Percentiles rank a stretch among this genome's conserved stretches.
phyloP scores from a whole-genome alignment of 2,888 invertebrate genomes.

The Fragum sueziense region DNA sequence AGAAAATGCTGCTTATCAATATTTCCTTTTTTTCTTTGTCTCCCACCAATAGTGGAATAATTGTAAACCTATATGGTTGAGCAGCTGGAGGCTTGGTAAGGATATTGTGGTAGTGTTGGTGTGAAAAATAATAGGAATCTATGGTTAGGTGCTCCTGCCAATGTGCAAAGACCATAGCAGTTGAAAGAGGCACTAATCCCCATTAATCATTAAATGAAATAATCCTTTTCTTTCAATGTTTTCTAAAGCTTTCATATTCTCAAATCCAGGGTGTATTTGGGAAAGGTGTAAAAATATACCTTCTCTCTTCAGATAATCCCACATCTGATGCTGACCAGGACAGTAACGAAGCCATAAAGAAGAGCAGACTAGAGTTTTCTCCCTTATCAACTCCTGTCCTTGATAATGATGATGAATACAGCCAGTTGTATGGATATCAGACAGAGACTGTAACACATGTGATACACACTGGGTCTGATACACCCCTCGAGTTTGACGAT shows the following conservation, averaged over 20 bases:
- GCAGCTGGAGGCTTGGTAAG: too few species aligned
- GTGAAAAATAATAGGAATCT: too few species aligned
- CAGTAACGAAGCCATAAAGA: neutral
- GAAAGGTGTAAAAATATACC: neutral
- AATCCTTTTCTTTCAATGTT: too few species aligned
- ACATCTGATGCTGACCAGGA: neutral
- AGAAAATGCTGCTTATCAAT: too few species aligned
- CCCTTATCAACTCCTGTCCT: conserved; percentile 63
- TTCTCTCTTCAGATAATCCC: neutral
- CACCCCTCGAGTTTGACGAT: conserved; percentile 58
- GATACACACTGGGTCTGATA: conserved; percentile 38
- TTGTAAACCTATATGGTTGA: too few species aligned
- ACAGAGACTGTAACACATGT: conserved; percentile 25
- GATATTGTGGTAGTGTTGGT: too few species aligned
- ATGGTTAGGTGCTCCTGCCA: too few species aligned
- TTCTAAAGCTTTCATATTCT: neutral
- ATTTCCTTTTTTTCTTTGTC: too few species aligned
- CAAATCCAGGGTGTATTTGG: neutral
- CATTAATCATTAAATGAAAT: too few species aligned
- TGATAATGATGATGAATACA: conserved; percentile 44
- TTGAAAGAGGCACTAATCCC: too few species aligned
- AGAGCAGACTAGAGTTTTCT: conserved; percentile 15
- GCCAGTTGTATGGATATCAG: conserved; percentile 56
- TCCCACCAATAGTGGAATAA: too few species aligned
- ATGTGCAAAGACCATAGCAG: too few species aligned